Evolutionary conservation across 2,888 invertebrate genomes (phyloP).

Genomic region (Drosophila demipolita): DNA sequence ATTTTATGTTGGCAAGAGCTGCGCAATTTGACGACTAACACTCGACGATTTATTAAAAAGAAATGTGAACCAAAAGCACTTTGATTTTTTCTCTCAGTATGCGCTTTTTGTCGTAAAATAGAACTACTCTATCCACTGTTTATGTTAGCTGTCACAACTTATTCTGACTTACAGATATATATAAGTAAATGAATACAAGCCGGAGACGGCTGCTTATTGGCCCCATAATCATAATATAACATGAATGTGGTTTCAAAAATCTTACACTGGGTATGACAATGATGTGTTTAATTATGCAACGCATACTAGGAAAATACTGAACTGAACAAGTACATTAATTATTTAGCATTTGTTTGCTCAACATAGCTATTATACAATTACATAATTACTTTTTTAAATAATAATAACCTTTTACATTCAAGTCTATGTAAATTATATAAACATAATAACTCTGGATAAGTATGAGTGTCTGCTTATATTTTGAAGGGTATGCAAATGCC

Average conservation of each 20-base stretch:
- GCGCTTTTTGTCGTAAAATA: conserved; percentile 16
- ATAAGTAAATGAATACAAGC: conserved; percentile 38
- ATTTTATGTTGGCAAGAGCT: conserved; percentile 13
- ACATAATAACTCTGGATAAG: not conserved
- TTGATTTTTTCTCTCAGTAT: conserved; percentile 30
- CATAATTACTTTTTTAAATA: not conserved
- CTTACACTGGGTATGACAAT: not conserved
- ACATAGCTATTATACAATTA: not conserved
- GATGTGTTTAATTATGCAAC: not conserved
- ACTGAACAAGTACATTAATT: not conserved
- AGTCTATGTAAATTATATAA: not conserved
- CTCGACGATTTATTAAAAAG: conserved; percentile 17
- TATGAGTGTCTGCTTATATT: not conserved
- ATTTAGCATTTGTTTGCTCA: not conserved
- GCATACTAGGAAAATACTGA: not conserved
- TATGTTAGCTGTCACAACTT: conserved; percentile 48
- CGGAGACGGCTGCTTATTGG: conserved; percentile 5
- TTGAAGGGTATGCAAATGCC: conserved; percentile 18
- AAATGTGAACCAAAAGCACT: conserved; percentile 12
- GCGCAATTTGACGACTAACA: conserved; percentile 4
- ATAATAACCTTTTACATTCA: not conserved
- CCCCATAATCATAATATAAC: conserved; percentile 19
- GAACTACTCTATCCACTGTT: conserved; percentile 36
- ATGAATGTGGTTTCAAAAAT: conserved; percentile 17
- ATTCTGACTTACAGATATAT: conserved; percentile 25